Conservation (phyloP, 37 sponge, comb jelly and placozoan species). For the Geodia barretti region DNA sequence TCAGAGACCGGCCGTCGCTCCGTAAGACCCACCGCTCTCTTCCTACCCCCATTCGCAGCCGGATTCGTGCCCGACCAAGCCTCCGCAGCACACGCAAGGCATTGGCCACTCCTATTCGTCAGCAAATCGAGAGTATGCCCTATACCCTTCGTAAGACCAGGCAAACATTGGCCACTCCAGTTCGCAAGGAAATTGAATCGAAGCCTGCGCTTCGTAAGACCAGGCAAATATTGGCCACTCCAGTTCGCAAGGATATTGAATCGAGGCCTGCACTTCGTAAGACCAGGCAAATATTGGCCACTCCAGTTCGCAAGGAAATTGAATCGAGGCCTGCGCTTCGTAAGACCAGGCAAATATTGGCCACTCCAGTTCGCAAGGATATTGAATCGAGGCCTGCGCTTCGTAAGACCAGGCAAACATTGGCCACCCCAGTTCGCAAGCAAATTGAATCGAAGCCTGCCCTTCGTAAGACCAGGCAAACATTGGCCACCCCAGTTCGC, state of each 20-base stretch:
- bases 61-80: slow-evolving; percentile 29
- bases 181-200: slow-evolving; percentile 39
- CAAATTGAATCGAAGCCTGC: slow-evolving; percentile 45
- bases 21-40: slow-evolving; percentile 37
- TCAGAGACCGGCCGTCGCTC: slow-evolving; percentile 29
- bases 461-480: slow-evolving; percentile 23
- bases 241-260: slow-evolving; percentile 61
- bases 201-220: slow-evolving; percentile 31
- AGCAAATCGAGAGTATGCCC: slow-evolving; percentile 42
- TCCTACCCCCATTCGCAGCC: slow-evolving; percentile 57
- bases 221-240: slow-evolving; percentile 56
- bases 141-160: slow-evolving; percentile 51
- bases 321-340: slow-evolving; percentile 34
- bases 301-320: slow-evolving; percentile 58
- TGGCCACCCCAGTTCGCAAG: slow-evolving; percentile 65
- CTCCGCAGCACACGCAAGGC: slow-evolving; percentile 50
- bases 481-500: slow-evolving; percentile 61
- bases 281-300: slow-evolving; percentile 51
- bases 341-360: slow-evolving; percentile 47
- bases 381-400: slow-evolving; percentile 39
- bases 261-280: slow-evolving; percentile 18
- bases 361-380: slow-evolving; percentile 65
- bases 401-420: slow-evolving; percentile 46
- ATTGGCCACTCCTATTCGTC: slow-evolving; percentile 66
- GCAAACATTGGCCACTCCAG: slow-evolving; percentile 64